Evolutionary conservation across 1,140 invertebrate genomes (phyloP).

Genomic region (Atta texana): DNA sequence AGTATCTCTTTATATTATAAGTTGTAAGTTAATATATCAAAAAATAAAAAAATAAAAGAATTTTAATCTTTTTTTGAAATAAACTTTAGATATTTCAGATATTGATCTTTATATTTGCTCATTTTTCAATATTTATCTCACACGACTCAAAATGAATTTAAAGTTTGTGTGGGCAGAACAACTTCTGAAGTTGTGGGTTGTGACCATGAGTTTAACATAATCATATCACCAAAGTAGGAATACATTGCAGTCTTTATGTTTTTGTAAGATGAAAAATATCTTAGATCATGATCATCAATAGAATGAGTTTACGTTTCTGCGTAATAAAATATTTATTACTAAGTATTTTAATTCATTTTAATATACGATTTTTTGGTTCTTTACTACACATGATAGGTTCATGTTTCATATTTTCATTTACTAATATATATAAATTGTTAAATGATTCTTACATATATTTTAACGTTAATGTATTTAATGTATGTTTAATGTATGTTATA

Average conservation of each 20-base stretch:
- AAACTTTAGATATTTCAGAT: not conserved
- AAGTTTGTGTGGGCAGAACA: constrained; percentile 77
- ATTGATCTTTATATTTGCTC: not conserved
- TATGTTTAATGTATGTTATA: no score
- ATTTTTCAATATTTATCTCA: constrained; percentile 48
- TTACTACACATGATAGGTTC: no score
- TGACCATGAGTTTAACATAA: constrained; percentile 78
- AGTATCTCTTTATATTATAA: not conserved
- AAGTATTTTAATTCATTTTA: no score
- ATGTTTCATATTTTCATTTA: no score
- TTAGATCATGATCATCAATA: constrained; percentile 35
- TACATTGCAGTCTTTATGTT: constrained; percentile 47
- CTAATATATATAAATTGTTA: no score
- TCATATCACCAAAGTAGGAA: constrained; percentile 75
- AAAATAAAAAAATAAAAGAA: not conserved
- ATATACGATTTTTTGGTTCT: no score
- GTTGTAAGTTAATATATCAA: not conserved
- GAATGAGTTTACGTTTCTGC: constrained; percentile 19
- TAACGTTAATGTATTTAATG: no score
- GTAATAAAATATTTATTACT: not conserved
- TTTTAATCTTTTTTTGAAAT: not conserved
- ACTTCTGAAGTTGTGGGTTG: constrained; percentile 79
- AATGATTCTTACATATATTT: no score
- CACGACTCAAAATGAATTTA: constrained; percentile 40
- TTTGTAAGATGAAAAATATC: constrained; percentile 48